Evolutionary conservation across 2,113 vertebrate species (phyloP).

Genomic region (Bufo bufo): DNA sequence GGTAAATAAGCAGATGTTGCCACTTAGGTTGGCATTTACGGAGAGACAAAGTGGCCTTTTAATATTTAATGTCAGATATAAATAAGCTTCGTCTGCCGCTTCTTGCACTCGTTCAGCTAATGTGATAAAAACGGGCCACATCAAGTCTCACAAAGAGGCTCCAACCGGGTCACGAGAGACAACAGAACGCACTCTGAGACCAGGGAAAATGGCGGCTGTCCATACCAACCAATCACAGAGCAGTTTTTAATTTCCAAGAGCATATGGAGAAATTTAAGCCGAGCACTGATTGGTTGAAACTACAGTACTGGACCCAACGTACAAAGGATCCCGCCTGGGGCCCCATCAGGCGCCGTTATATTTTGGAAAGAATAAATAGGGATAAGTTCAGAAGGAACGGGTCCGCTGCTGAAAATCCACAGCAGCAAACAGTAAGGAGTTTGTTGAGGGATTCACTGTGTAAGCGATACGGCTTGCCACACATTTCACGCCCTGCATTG

Average conservation of each 20-base stretch:
- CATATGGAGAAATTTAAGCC: background rate
- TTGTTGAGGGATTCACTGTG: too few species aligned
- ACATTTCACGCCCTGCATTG: too few species aligned
- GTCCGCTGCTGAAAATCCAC: too few species aligned
- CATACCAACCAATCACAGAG: background rate
- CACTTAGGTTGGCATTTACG: slow-evolving; percentile 10
- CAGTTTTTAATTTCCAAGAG: background rate
- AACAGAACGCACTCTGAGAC: background rate
- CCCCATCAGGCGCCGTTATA: too few species aligned
- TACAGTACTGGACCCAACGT: too few species aligned
- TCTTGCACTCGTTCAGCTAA: background rate
- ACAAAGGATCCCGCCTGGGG: too few species aligned
- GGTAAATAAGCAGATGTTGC: slow-evolving; percentile 23
- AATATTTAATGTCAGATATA: slow-evolving; percentile 37
- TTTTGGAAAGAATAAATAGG: too few species aligned
- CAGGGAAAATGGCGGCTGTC: background rate
- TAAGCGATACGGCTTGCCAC: too few species aligned
- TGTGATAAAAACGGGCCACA: background rate
- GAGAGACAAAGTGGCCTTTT: background rate
- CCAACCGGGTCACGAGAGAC: background rate
- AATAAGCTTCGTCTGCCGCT: background rate
- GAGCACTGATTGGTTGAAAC: background rate
- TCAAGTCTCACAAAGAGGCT: background rate
- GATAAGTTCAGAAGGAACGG: too few species aligned
- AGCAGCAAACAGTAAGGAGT: too few species aligned